Evolutionary conservation across 2,888 invertebrate species (phyloP).

Genomic region (Ethmia dodecea): DNA sequence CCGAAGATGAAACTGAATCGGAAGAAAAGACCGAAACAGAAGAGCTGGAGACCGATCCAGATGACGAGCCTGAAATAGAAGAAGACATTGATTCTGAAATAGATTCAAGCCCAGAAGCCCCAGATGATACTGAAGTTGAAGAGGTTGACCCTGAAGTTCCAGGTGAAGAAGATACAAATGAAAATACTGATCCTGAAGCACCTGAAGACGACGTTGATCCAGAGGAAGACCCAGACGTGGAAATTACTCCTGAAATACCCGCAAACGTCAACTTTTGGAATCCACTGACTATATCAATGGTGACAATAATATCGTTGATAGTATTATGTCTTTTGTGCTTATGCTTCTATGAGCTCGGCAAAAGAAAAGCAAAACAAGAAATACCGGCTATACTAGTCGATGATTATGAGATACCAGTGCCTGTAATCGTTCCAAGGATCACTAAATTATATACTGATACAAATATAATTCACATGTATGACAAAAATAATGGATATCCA

Average conservation of each 20-base stretch:
- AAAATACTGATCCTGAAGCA: background rate
- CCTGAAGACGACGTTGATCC: background rate
- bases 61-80: background rate
- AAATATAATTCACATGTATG: background rate
- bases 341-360: constrained; percentile 32
- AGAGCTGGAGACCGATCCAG: background rate
- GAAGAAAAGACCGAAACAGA: background rate
- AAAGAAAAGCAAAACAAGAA: constrained; percentile 18
- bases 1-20: background rate
- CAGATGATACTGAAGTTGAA: background rate
- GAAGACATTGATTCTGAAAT: background rate
- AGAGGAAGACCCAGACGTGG: too few relatives aligned
- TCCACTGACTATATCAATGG: constrained; percentile 28
- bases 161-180: background rate
- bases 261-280: constrained; percentile 28
- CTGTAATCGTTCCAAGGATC: constrained; percentile 22
- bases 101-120: background rate
- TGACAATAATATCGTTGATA: constrained; percentile 21
- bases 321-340: constrained; percentile 22
- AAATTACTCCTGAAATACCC: background rate
- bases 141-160: background rate
- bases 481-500: too few relatives aligned
- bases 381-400: constrained; percentile 15
- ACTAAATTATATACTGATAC: constrained; percentile 13
- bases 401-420: constrained; percentile 18